phyloP scores from a whole-genome alignment of 2,797 vertebrate species.

The Erpetoichthys calabaricus region DNA sequence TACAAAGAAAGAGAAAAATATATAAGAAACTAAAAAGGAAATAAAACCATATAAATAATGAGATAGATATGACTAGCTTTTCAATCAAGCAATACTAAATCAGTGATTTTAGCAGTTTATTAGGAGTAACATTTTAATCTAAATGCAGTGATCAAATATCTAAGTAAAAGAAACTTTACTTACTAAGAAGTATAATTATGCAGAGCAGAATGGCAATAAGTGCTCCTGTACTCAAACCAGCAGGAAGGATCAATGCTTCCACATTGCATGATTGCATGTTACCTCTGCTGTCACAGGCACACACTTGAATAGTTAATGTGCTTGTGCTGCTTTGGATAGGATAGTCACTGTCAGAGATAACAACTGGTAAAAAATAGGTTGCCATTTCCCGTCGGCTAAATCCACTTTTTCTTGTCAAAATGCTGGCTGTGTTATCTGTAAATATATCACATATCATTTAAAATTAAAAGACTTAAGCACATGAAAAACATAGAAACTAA shows the following conservation, averaged over 20 bases:
- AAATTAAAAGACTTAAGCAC: too few relatives aligned
- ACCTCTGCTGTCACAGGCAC: constrained; percentile 71
- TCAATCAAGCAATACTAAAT: too few relatives aligned
- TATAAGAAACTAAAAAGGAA: too few relatives aligned
- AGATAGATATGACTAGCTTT: too few relatives aligned
- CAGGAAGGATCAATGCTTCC: constrained; percentile 74
- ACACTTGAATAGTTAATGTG: constrained; percentile 79
- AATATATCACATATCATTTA: constrained; percentile 7
- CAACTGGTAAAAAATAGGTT: constrained; percentile 77
- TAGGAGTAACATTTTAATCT: too few relatives aligned
- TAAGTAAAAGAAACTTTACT: constrained; percentile 27
- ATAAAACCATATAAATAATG: too few relatives aligned
- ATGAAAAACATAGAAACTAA: too few relatives aligned
- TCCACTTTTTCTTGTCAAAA: constrained; percentile 77
- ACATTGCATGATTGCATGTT: constrained; percentile 82
- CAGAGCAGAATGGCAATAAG: constrained; percentile 87
- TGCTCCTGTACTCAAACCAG: constrained; percentile 84
- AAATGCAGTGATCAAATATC: too few relatives aligned
- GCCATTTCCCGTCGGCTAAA: constrained; percentile 83
- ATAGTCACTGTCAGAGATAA: constrained; percentile 89
- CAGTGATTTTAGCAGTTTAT: too few relatives aligned
- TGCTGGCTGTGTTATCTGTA: constrained; percentile 88
- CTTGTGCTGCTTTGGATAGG: constrained; percentile 91
- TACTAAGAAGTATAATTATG: constrained; percentile 80
- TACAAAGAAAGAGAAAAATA: too few relatives aligned